Conservation (phyloP, 2,797 vertebrate genomes). For the Rhabdomys pumilio region DNA sequence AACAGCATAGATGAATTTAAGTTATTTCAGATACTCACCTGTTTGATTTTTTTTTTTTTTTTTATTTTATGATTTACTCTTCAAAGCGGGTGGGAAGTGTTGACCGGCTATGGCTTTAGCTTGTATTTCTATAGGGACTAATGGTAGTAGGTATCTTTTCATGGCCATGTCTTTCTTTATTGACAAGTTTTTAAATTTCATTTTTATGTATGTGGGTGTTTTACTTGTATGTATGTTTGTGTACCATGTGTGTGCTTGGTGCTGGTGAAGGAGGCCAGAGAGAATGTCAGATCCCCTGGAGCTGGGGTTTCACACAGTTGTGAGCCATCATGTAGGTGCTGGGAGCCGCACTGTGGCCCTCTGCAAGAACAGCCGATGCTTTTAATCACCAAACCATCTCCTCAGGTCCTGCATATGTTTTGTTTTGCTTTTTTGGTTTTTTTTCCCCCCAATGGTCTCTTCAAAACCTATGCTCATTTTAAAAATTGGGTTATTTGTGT, state of each 20-base stretch:
- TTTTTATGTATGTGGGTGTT: background rate
- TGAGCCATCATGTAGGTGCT: background rate
- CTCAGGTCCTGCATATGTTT: background rate
- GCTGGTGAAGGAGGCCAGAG: background rate
- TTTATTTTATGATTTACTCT: background rate
- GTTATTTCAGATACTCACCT: background rate
- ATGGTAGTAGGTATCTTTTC: background rate
- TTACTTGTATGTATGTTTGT: background rate
- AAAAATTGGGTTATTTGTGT: background rate
- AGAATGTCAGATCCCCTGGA: background rate
- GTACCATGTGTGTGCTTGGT: background rate
- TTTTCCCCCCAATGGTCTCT: background rate
- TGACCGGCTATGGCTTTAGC: too few species aligned
- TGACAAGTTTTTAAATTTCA: background rate
- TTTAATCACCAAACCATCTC: background rate
- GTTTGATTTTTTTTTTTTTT: background rate
- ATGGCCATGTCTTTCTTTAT: background rate
- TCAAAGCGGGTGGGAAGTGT: background rate
- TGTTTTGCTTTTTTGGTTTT: background rate
- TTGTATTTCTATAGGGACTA: background rate
- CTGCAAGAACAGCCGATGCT: background rate
- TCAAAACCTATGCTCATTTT: background rate
- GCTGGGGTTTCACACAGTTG: background rate
- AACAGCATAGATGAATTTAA: background rate
- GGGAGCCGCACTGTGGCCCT: background rate